Base-by-base conservation (phyloP, 2,888 invertebrate species). In the Ephialtes manifestator region DNA sequence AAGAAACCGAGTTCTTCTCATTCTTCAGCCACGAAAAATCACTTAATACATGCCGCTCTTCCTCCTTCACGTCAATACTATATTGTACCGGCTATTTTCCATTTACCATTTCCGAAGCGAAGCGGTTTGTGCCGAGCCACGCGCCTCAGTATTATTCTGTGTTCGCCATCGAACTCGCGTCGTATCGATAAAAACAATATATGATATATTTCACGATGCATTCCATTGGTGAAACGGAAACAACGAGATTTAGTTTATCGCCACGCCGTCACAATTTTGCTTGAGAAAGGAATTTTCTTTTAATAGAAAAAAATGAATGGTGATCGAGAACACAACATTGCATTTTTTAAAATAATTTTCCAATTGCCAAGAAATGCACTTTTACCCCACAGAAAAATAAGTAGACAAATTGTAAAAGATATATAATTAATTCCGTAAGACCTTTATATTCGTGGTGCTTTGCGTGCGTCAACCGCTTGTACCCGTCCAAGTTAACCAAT, bases 1-100 rank as follows among this genome's bases (percentile, higher is more conserved):
- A 39, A 39, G 60, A 63, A 31, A 35, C 48, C 60, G 46, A 46
- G 55, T 74, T 76, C 67, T 39, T 81, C 75, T 31, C 63, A 71
- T 75, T 79, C 71, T 48, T 80, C 68, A 51, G 53, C 71, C n/a
- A 71, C 70, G 83, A 75, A 83, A 83, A 75, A 71, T 83, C 68
- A 24, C 70, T 77, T 15, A 39, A 76, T 81, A 53, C 75, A 46
- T 46, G 39, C 55, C 48, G 81, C 74, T 51, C 11, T 39, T 65
- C n/a, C 60, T 68, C 68, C 46, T 43, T 13, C 31, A 35, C 58
- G 20, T 60, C 60, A 28, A 43, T 20, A 24, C 39, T 60, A 48
- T 68, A 68, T 68, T 68, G 5, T 11, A 46, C 24, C 24, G 46
- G 1, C 13, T 48, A n/a, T 31, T 43, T 60, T 28, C 74, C 58